Percentiles rank a stretch among this genome's conserved stretches.
Conservation (phyloP, 2,113 vertebrate species). For the Chaetodon auriga region DNA sequence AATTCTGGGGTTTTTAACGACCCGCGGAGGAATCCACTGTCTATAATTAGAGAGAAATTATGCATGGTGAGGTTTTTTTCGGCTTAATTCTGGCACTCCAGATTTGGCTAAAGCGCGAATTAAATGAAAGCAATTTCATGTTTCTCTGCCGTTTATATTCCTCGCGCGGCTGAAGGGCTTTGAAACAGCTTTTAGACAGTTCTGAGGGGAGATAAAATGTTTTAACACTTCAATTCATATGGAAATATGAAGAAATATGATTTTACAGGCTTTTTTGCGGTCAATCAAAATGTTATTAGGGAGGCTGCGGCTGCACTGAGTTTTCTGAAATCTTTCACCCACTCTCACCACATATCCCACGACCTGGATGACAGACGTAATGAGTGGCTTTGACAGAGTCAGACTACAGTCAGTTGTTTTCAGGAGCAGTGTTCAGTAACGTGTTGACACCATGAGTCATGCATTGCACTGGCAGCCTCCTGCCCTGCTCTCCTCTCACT, state of each 20-base stretch:
- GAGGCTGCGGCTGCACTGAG: no score
- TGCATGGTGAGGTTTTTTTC: not conserved
- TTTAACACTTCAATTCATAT: not conserved
- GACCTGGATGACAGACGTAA: not conserved
- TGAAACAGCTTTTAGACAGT: not conserved
- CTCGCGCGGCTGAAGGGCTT: not conserved
- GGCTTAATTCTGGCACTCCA: not conserved
- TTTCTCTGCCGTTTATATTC: not conserved
- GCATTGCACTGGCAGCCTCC: not conserved
- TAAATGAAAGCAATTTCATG: not conserved
- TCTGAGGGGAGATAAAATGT: not conserved
- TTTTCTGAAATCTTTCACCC: not conserved
- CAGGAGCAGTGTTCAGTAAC: not conserved
- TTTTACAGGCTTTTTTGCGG: not conserved
- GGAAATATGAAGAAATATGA: not conserved
- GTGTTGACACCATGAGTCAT: not conserved
- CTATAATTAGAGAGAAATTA: not conserved
- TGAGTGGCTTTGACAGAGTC: not conserved
- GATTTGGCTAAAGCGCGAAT: not conserved
- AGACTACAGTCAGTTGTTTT: not conserved
- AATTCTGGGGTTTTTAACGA: not conserved
- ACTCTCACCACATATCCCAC: not conserved
- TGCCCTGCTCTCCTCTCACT: conserved; percentile 8
- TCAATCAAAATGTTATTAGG: no score
- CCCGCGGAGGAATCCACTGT: not conserved